A percentile compares a stretch with the other conserved stretches of the same genome.
Evolutionary conservation across 1,140 invertebrate species (phyloP).

Genomic region (Drosophila pseudoananassae): DNA sequence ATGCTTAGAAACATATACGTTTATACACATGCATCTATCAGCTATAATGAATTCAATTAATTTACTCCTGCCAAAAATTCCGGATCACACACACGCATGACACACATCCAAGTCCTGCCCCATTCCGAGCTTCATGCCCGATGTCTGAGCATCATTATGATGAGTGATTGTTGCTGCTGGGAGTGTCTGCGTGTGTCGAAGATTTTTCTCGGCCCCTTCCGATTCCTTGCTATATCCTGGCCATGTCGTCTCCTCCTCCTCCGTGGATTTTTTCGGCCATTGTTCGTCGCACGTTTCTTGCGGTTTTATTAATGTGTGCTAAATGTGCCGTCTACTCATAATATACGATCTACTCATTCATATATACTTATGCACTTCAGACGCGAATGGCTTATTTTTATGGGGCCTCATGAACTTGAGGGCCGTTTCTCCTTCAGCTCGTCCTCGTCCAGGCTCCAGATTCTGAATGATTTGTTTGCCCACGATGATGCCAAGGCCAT

Average conservation of each 20-base stretch:
- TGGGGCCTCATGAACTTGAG: conserved; percentile 49
- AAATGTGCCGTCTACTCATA: conserved; percentile 72
- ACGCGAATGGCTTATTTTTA: conserved; percentile 49
- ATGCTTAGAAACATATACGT: conserved; percentile 35
- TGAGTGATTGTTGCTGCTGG: conserved; percentile 72
- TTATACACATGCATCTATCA: conserved; percentile 55
- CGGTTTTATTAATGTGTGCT: conserved; percentile 78
- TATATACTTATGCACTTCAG: conserved; percentile 37
- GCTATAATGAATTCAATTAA: conserved; percentile 79
- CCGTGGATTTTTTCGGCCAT: conserved; percentile 9
- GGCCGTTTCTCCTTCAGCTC: neutral
- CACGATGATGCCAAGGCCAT: conserved; percentile 59
- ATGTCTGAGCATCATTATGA: conserved; percentile 73
- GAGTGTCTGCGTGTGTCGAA: conserved; percentile 48
- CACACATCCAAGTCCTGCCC: conserved; percentile 5
- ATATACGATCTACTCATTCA: conserved; percentile 61
- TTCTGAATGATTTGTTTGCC: conserved; percentile 57
- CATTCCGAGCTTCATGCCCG: conserved; percentile 30
- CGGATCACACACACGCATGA: conserved; percentile 1
- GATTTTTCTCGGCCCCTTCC: conserved; percentile 18
- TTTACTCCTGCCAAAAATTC: conserved; percentile 66
- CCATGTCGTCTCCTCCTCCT: neutral
- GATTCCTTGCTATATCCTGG: neutral
- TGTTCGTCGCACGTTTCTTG: conserved; percentile 69
- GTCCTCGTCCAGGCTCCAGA: conserved; percentile 1